Percentiles rank a stretch among this genome's conserved stretches.
Evolutionary conservation across 2,888 invertebrate genomes (phyloP).

Genomic region (Apamea crenata): DNA sequence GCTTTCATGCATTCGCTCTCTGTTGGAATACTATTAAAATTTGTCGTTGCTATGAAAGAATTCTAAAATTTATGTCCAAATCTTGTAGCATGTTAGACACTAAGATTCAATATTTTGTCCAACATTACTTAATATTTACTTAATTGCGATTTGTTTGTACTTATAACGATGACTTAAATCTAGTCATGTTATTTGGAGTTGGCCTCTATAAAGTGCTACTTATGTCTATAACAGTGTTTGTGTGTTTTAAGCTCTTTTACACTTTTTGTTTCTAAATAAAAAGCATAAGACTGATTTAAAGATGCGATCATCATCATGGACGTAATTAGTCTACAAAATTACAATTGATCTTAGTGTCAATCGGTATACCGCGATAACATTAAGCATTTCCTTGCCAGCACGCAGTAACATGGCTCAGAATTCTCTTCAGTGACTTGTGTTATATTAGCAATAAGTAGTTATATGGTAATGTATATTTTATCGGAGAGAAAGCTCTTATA

Average conservation of each 20-base stretch:
- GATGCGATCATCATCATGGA: constrained; percentile 51
- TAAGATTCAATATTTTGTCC: constrained; percentile 72
- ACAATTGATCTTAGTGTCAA: constrained; percentile 74
- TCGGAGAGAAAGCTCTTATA: constrained; percentile 75
- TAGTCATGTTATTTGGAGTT: constrained; percentile 79
- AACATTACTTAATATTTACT: constrained; percentile 56
- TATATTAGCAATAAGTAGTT: constrained; percentile 80
- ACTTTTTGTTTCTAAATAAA: constrained; percentile 47
- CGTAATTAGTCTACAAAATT: constrained; percentile 55
- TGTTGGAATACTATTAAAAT: constrained; percentile 65
- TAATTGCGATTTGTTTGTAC: constrained; percentile 74
- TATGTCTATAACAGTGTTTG: constrained; percentile 37
- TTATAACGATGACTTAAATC: constrained; percentile 77
- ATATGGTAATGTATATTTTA: constrained; percentile 72
- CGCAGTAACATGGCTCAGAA: constrained; percentile 72
- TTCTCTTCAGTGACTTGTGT: constrained; percentile 75
- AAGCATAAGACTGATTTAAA: constrained; percentile 76
- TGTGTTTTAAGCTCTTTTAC: constrained; percentile 49
- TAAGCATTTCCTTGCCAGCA: constrained; percentile 72
- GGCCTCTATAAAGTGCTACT: constrained; percentile 64
- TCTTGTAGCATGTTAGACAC: constrained; percentile 71
- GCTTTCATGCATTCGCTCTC: constrained; percentile 70
- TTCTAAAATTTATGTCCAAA: constrained; percentile 40
- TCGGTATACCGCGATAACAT: constrained; percentile 56
- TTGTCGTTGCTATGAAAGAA: constrained; percentile 38